These are phyloP conservation scores for Pseudorasbora parva DNA, from an alignment of 2,113 vertebrate species.

Conservation along the genomic window DNA sequence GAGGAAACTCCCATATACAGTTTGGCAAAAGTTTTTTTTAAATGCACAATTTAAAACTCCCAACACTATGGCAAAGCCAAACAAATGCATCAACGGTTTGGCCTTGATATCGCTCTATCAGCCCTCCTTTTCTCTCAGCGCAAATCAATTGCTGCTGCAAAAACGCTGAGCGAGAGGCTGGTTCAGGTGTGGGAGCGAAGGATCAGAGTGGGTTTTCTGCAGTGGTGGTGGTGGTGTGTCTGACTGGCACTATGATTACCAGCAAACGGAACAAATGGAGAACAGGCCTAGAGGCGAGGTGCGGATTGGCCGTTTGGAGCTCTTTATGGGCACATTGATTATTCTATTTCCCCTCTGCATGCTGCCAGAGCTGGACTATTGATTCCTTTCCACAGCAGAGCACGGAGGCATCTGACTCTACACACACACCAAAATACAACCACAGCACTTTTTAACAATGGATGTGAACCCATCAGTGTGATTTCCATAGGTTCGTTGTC, in stretches of 20 bases:
- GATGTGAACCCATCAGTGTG: not conserved
- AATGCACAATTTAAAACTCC: not conserved
- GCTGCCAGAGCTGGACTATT: slow-evolving; percentile 49
- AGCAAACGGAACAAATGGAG: slow-evolving; percentile 4
- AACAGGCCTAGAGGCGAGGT: slow-evolving; percentile 2
- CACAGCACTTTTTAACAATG: not conserved
- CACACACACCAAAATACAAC: slow-evolving; percentile 12
- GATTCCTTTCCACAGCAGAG: slow-evolving; percentile 39
- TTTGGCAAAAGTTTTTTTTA: no score
- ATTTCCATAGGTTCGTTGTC: not conserved
- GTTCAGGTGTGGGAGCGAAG: slow-evolving; percentile 22
- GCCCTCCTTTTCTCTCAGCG: not conserved
- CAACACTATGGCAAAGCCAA: not conserved
- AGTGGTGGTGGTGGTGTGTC: slow-evolving; percentile 6
- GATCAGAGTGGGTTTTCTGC: slow-evolving; percentile 34
- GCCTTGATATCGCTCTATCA: not conserved
- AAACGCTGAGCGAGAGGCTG: not conserved
- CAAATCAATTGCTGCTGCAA: slow-evolving; percentile 16
- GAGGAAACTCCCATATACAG: no score
- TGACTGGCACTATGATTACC: slow-evolving; percentile 34
- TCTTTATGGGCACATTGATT: slow-evolving; percentile 55
- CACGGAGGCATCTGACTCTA: not conserved
- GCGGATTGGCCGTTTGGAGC: slow-evolving; percentile 42
- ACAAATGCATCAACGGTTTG: slow-evolving; percentile 1
- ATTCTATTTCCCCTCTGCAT: slow-evolving; percentile 55